These are phyloP conservation scores for Strongylocentrotus purpuratus DNA, from an alignment of 35 echinoderm and acorn worm species.

Conservation along the genomic window DNA sequence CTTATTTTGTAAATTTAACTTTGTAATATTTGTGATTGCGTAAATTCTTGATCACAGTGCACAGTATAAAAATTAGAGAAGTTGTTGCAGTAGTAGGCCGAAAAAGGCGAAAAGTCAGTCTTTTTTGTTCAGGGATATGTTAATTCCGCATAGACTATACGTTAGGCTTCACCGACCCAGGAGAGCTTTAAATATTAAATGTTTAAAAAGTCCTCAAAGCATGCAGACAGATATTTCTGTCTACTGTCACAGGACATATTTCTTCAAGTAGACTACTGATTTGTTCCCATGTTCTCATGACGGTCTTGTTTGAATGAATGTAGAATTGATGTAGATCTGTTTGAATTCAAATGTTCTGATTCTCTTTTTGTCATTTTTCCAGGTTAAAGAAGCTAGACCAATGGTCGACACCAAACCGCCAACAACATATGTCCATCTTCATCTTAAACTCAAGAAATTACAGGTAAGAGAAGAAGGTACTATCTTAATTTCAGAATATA, in stretches of 20 bases:
- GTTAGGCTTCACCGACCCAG: too few species aligned
- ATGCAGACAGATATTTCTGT: not conserved
- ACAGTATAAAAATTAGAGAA: too few species aligned
- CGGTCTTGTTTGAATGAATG: not conserved
- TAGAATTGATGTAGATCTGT: not conserved
- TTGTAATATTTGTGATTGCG: too few species aligned
- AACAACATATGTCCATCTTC: slow-evolving; percentile 96
- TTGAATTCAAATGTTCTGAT: not conserved
- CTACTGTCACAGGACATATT: not conserved
- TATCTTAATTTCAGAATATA: too few species aligned
- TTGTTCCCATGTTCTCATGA: not conserved
- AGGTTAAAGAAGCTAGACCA: slow-evolving; percentile 84
- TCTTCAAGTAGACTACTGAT: too few species aligned
- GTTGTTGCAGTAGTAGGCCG: too few species aligned
- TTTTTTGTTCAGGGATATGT: too few species aligned
- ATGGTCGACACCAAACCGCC: slow-evolving; percentile 97
- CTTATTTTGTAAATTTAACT: too few species aligned
- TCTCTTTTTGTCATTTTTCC: slow-evolving; percentile 14
- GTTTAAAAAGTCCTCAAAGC: not conserved
- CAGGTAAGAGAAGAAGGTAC: slow-evolving; percentile 66
- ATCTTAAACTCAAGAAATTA: slow-evolving; percentile 98
- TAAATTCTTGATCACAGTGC: not conserved
- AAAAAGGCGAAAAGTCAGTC: too few species aligned
- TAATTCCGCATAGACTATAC: too few species aligned
- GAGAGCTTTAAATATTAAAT: not conserved